These are phyloP conservation scores for Nemotelus pantherinus DNA, from an alignment of 2,888 invertebrate genomes.

Conservation along the genomic window DNA sequence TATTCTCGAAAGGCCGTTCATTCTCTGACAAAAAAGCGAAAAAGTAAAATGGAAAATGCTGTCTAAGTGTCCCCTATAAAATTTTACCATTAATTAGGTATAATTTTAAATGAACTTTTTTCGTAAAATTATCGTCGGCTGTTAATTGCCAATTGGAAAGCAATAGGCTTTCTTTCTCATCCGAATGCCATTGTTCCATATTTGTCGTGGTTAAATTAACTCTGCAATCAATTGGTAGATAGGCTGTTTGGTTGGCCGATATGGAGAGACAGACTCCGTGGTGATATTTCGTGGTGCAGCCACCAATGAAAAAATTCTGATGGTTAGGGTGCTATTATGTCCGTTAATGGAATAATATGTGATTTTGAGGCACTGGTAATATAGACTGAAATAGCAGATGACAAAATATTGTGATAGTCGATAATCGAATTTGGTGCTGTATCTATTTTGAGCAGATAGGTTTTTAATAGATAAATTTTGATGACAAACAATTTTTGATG, in stretches of 20 bases:
- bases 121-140: constrained; percentile 45
- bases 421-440: constrained; percentile 26
- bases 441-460: constrained; percentile 11
- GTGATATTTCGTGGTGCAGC: not conserved
- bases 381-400: not conserved
- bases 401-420: constrained; percentile 11
- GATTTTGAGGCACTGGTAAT: not conserved
- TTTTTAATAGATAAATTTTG: constrained; percentile 14
- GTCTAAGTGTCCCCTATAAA: constrained; percentile 25
- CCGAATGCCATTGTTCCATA: constrained; percentile 23
- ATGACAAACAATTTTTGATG: not conserved
- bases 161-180: constrained; percentile 29
- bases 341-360: constrained; percentile 37
- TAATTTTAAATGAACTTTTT: constrained; percentile 47
- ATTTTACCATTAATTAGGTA: constrained; percentile 47
- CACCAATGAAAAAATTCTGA: not conserved
- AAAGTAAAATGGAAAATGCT: constrained; percentile 1
- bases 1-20: constrained; percentile 13
- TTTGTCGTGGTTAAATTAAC: constrained; percentile 30
- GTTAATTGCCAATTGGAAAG: constrained; percentile 47
- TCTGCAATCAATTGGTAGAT: constrained; percentile 29
- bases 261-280: not conserved
- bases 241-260: not conserved
- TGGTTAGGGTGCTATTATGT: constrained; percentile 22
- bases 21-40: not conserved